Evolutionary conservation across 2,113 vertebrate species (phyloP), one percentile per base, ranked within the genome.

Genomic region (Diadophis punctatus): DNA sequence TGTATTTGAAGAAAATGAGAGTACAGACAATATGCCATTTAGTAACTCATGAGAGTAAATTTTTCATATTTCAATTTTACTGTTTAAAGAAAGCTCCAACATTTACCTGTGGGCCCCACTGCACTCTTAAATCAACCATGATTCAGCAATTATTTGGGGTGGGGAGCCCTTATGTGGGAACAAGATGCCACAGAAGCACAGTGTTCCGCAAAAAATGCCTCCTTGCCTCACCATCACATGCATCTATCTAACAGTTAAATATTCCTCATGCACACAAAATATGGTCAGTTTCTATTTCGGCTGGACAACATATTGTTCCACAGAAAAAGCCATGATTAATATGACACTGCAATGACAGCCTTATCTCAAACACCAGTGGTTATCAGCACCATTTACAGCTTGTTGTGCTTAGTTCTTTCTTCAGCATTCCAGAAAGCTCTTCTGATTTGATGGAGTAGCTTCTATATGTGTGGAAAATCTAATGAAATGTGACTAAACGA

Each of bases 301-400:
- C 25, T 25, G 12, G n/a, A 11, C 51, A 92, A 8, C 49, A 88
- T 49, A 0, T 30, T 91, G 34, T 48, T 93, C 1, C 1, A 25
- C 6, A 74, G 55, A 93, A 53, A 68, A n/a, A 92, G 27, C 93
- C 90, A 68, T 90, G 39, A 14, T 30, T 90, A 52, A 90, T 23
- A 25, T 22, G 43, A 90, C 86, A 84, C 53, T 48, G 56, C 63
- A 52, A 95, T 30, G 7, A 60, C 52, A 91, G 89, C 84, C 46
- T 43, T 48, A 23, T 34, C 22, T 80, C n/a, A 60, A 90, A 91
- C 51, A 92, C n/a, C 51, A 88, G 63, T 91, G 90, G 87, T 88
- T 48, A 52, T 84, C 0, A 95, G 90, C 27, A 95, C 85, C 93
- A 53, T 95, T 91, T 51, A 94, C 89, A 39, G 60, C 6, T 87